phyloP scores from a whole-genome alignment of 1,140 invertebrate genomes.

The Fopius arisanus region DNA sequence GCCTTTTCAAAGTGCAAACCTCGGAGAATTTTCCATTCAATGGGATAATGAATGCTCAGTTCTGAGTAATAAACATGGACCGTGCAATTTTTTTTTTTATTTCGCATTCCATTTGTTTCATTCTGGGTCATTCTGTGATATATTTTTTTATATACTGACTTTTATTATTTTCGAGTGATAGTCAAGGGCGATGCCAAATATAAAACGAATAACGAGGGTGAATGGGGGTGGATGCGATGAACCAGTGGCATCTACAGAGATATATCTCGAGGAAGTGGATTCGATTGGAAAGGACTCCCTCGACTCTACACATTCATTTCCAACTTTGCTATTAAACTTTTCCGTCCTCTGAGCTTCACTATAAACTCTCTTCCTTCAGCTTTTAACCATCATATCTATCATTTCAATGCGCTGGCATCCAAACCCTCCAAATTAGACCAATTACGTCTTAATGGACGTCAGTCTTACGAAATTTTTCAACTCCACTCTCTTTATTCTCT shows the following conservation, averaged over 20 bases:
- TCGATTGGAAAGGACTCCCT: conserved; percentile 1
- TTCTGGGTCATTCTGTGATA: not conserved
- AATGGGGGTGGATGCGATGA: not conserved
- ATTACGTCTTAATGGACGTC: not conserved
- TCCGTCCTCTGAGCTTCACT: not conserved
- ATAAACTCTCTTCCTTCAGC: not conserved
- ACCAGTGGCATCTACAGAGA: not conserved
- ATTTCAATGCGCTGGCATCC: not conserved
- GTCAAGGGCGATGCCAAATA: not conserved
- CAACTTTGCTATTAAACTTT: conserved; percentile 15
- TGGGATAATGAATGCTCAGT: not conserved
- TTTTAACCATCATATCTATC: not conserved
- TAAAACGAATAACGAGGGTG: not conserved
- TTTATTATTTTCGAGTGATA: not conserved
- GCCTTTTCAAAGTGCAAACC: not conserved
- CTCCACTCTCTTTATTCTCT: not conserved
- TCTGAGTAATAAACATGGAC: not conserved
- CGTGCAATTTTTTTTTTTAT: not conserved
- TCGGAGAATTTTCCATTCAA: not conserved
- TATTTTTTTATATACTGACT: too few species aligned
- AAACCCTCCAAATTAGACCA: not conserved
- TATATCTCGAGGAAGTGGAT: conserved; percentile 3
- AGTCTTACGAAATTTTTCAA: not conserved
- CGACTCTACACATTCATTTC: not conserved
- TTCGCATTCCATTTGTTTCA: not conserved